These are phyloP conservation scores for Formicarius rufipectus DNA, from an alignment of 2,113 vertebrate genomes.

Conservation along the genomic window DNA sequence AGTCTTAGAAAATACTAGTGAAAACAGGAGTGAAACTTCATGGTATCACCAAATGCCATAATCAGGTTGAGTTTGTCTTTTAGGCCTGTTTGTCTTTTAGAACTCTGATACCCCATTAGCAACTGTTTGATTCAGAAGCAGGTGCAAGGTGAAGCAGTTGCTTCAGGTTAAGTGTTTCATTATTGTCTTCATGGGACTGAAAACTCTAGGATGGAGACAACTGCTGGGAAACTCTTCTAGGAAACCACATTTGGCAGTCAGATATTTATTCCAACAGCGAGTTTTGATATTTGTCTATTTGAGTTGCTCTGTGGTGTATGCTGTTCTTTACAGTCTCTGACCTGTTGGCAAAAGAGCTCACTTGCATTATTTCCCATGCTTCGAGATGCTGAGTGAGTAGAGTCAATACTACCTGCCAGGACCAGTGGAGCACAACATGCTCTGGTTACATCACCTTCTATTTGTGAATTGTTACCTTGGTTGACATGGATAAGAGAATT, in stretches of 20 bases:
- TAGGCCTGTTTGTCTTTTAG: neutral
- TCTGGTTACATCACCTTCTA: constrained; percentile 44
- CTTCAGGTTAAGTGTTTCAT: neutral
- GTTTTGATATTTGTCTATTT: neutral
- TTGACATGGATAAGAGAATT: constrained; percentile 14
- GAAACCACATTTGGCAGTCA: neutral
- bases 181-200: neutral
- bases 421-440: constrained; percentile 25
- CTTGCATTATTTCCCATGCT: neutral
- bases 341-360: neutral
- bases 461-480: constrained; percentile 53
- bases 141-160: neutral
- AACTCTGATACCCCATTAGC: neutral
- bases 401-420: constrained; percentile 29
- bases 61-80: neutral
- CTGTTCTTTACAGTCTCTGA: neutral
- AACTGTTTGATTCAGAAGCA: neutral
- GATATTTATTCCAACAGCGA: neutral
- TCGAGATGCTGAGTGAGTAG: neutral
- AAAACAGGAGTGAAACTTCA: neutral
- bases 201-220: neutral
- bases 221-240: neutral
- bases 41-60: neutral
- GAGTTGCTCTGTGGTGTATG: neutral
- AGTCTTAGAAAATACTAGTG: neutral